Evolutionary conservation across 1,140 invertebrate genomes (phyloP).

Genomic region (Micrasema minimum): DNA sequence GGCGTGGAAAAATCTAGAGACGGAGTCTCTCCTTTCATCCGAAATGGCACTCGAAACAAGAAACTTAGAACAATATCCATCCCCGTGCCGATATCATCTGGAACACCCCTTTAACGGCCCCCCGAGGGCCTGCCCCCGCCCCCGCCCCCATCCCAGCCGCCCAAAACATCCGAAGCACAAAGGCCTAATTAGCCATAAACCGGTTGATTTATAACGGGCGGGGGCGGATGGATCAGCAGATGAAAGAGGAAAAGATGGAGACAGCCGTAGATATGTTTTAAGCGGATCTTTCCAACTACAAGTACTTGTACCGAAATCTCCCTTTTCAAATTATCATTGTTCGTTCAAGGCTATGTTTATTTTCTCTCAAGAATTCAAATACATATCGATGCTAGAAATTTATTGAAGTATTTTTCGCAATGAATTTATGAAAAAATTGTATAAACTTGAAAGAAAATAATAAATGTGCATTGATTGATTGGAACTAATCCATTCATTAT

Average conservation of each 20-base stretch:
- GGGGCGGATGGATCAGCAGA: slow-evolving; percentile 49
- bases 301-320: too few species aligned
- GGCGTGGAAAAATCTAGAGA: slow-evolving; percentile 46
- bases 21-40: slow-evolving; percentile 48
- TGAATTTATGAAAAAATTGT: too few species aligned
- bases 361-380: too few species aligned
- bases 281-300: slow-evolving; percentile 18
- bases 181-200: slow-evolving; percentile 78
- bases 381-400: too few species aligned
- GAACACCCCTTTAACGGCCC: slow-evolving; percentile 39
- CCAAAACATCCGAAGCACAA: slow-evolving; percentile 62
- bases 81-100: slow-evolving; percentile 51
- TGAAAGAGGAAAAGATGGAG: slow-evolving; percentile 52
- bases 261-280: slow-evolving; percentile 39
- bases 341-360: too few species aligned
- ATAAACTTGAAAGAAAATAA: too few species aligned
- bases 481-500: too few species aligned
- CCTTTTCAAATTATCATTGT: too few species aligned
- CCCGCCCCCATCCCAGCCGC: slow-evolving; percentile 48
- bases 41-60: slow-evolving; percentile 53
- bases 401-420: too few species aligned
- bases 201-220: slow-evolving; percentile 72
- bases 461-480: too few species aligned
- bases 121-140: slow-evolving; percentile 46
- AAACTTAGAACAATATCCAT: slow-evolving; percentile 53